Base-by-base conservation (phyloP, 2,797 vertebrate species). In the Lacerta bilineata region DNA sequence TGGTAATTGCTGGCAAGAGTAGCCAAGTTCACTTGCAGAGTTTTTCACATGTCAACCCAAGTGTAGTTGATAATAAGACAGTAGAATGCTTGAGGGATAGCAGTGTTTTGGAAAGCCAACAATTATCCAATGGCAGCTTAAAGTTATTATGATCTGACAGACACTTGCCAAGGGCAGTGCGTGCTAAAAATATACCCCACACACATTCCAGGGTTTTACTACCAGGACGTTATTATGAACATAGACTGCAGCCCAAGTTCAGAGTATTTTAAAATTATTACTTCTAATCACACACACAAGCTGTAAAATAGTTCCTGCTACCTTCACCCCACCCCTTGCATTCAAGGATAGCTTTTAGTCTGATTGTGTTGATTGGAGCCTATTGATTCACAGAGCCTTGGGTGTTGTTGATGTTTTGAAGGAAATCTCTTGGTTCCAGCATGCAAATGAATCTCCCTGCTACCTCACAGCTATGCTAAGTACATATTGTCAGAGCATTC, bases 131-230 rank as follows among this genome's bases (percentile, higher is more conserved):
- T 81, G 81, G 36, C 82, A 79, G 50, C 69, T 72, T 46, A 78
- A 59, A 36, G 13, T 90, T 64, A 83, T 87, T 88, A 88, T 86
- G 55, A 86, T 13, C 69, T 59, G 39, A 75, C 8, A 87, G 69
- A 87, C 10, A 0, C 0, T n/a, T 90, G 36, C 33, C 68, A 87
- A 87, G 29, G 29, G 27, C 75, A 75, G 84, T 55, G 29, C 82
- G 33, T 87, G 76, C 27, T 87, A 93, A 84, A 88, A 83, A 85
- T 36, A 92, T 8, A 68, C 33, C 36, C 66, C 18, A 66, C 72
- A 17, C 41, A 59, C 15, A 86, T 41, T 87, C 55, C 20, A 86
- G 66, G 61, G 23, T 90, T 64, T 69, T 68, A 80, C 23, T 69
- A 36, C 10, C 74, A 89, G 75, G 11, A 46, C 46, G 46, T 18